A percentile compares a stretch with the other conserved stretches of the same genome.
phyloP scores from a whole-genome alignment of 2,113 vertebrate species.

The Ageneiosus marmoratus region DNA sequence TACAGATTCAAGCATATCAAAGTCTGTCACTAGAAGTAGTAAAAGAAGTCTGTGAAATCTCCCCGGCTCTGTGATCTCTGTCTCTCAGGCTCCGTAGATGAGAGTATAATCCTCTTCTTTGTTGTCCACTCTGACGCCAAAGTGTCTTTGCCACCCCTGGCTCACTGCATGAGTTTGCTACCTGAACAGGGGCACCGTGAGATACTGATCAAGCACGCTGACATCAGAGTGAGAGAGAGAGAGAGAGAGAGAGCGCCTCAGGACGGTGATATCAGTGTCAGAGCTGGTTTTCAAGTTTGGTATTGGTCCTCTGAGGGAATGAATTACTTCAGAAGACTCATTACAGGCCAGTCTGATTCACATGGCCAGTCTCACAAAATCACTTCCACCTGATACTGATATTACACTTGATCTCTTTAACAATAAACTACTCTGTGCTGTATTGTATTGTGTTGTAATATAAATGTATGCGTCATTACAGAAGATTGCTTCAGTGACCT shows the following conservation, averaged over 20 bases:
- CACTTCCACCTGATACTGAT: conserved; percentile 5
- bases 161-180: conserved; percentile 44
- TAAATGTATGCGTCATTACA: too few relatives aligned
- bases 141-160: conserved; percentile 46
- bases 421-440: background rate
- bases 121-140: conserved; percentile 49
- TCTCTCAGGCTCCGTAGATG: conserved; percentile 30
- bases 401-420: conserved; percentile 4
- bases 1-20: background rate
- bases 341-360: background rate
- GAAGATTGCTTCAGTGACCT: too few relatives aligned
- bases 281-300: conserved; percentile 20
- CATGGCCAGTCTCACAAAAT: background rate
- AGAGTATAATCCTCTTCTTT: conserved; percentile 54
- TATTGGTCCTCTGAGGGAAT: conserved; percentile 31
- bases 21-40: conserved; percentile 1
- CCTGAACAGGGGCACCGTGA: conserved; percentile 43
- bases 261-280: conserved; percentile 39
- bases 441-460: background rate
- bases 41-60: conserved; percentile 13
- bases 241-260: conserved; percentile 9
- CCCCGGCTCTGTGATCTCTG: conserved; percentile 20
- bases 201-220: conserved; percentile 26
- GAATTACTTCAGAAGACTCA: conserved; percentile 7
- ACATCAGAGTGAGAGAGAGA: conserved; percentile 41